Base-by-base conservation (phyloP, 1,140 invertebrate genomes). In the Bombus confusus region DNA sequence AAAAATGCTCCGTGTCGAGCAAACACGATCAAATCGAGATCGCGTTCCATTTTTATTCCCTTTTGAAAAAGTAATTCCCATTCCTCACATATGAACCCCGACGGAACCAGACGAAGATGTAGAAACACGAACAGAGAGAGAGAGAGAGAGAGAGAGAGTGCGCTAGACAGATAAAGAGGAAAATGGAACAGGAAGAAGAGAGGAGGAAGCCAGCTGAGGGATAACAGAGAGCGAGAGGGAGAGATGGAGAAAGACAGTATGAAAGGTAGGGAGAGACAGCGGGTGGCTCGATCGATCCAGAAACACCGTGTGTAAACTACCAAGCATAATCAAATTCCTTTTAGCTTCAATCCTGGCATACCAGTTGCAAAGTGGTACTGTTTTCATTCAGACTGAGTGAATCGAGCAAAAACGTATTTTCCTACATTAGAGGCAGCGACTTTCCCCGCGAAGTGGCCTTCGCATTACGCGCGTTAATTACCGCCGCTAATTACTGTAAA, bases 311-410 rank as follows among this genome's bases (percentile, higher is more conserved):
- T 90, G 89, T 91, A 91, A 91, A 91, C 88, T 88, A 91, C 85
- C 86, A 81, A 91, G 86, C 89, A 91, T 91, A 91, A 91, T 91
- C 89, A 91, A 91, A 91, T 91, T 90, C 88, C 88, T 90, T 90
- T 90, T 88, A 91, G 84, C 86, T 71, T 72, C 80, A 89, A 86
- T 84, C 78, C 73, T 69, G 80, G 71, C 75, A 79, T 81, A 73
- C 75, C 83, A 34, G 79, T 83, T 80, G 62, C 86, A 83, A 89
- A 87, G 79, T 87, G 80, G 34, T 73, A 76, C 86, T 85, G 88
- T 87, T 89, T 90, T 90, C 86, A 89, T 90, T 89, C 78, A 69
- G 22, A 62, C 69, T 71, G 71, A 39, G 41, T 69, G 64, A 89
- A 87, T 87, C 47, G 39, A 25, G 73, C 28, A 80, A 89, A 85